Evolutionary conservation across 2,113 vertebrate genomes (phyloP).

Genomic region (Chinchilla lanigera): DNA sequence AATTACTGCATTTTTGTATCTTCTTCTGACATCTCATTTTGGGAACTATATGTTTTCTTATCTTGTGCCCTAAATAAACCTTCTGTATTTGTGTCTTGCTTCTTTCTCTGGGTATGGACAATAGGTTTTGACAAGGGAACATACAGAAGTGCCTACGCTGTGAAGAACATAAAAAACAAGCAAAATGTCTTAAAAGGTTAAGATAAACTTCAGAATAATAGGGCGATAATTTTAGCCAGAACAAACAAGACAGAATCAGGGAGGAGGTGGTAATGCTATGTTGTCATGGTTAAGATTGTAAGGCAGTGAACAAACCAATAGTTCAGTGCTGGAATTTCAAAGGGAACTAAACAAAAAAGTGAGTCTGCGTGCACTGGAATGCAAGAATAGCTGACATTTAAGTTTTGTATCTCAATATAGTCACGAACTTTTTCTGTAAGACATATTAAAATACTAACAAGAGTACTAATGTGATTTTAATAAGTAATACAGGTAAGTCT

Average conservation of each 20-base stretch:
- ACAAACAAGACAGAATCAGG: not conserved
- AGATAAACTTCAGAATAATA: conserved; percentile 49
- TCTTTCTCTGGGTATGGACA: not conserved
- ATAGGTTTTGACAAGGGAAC: not conserved
- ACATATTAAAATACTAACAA: not conserved
- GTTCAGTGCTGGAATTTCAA: not conserved
- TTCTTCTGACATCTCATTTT: not conserved
- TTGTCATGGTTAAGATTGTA: conserved; percentile 29
- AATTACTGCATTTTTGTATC: not conserved
- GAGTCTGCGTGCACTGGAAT: not conserved
- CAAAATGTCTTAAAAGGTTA: conserved; percentile 44
- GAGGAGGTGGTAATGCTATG: conserved; percentile 44
- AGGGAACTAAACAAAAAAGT: not conserved
- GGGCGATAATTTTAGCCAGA: conserved; percentile 56
- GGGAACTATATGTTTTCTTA: not conserved
- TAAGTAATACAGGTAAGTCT: not conserved
- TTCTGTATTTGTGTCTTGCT: not conserved
- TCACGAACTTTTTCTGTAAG: not conserved
- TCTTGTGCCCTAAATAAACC: not conserved
- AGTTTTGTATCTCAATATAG: not conserved
- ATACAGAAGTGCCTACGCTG: not conserved
- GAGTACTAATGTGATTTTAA: not conserved
- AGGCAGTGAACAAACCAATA: not conserved
- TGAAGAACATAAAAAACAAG: not conserved
- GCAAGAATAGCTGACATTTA: not conserved